These are phyloP conservation scores for Junonia oenone DNA, from an alignment of 2,888 invertebrate species.

Conservation along the genomic window DNA sequence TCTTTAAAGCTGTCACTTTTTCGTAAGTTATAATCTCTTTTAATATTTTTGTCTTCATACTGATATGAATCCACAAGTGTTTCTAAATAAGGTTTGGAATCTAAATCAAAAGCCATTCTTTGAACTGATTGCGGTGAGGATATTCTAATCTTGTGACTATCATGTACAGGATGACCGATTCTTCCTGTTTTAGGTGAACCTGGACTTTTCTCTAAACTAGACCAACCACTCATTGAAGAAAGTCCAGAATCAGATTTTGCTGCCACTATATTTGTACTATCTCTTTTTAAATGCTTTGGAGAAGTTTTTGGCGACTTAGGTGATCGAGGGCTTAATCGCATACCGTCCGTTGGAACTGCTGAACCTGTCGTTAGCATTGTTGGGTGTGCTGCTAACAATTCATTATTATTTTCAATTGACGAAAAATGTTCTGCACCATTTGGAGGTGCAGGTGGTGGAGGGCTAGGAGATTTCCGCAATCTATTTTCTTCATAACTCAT, in stretches of 20 bases:
- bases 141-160: slow-evolving; percentile 62
- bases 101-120: slow-evolving; percentile 59
- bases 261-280: slow-evolving; percentile 81
- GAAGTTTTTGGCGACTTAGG: slow-evolving; percentile 87
- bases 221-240: slow-evolving; percentile 93
- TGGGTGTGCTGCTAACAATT: slow-evolving; percentile 43
- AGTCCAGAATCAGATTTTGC: slow-evolving; percentile 92
- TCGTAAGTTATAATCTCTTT: slow-evolving; percentile 53
- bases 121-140: slow-evolving; percentile 62
- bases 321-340: slow-evolving; percentile 83
- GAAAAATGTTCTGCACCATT: slow-evolving; percentile 79
- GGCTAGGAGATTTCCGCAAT: slow-evolving; percentile 81
- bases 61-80: slow-evolving; percentile 77
- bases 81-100: slow-evolving; percentile 74
- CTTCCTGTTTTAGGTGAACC: slow-evolving; percentile 85
- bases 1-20: slow-evolving; percentile 52
- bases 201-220: slow-evolving; percentile 91
- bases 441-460: slow-evolving; percentile 90
- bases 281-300: slow-evolving; percentile 83
- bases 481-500: slow-evolving; percentile 73
- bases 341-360: slow-evolving; percentile 58
- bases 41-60: slow-evolving; percentile 51
- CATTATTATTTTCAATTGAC: slow-evolving; percentile 57
- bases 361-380: slow-evolving; percentile 54
- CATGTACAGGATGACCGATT: slow-evolving; percentile 56